A percentile compares a stretch with the other conserved stretches of the same genome.
phyloP scores from a whole-genome alignment of 2,888 invertebrate species.

The Sthenelais limicola region DNA sequence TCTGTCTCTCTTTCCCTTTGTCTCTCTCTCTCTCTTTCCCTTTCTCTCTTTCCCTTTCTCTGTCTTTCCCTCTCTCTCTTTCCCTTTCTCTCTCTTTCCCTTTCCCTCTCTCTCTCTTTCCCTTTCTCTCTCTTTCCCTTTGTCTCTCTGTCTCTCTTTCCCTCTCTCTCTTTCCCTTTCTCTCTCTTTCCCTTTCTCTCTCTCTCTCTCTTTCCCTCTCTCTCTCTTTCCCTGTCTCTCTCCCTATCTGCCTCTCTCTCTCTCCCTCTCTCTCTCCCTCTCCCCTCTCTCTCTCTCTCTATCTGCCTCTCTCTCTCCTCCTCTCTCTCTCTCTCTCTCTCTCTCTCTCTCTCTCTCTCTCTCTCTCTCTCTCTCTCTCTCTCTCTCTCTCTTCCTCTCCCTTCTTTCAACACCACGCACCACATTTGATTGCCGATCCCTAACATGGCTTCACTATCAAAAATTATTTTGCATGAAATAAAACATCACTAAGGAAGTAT shows the following conservation, averaged over 20 bases:
- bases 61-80: no score
- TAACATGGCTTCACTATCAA: no score
- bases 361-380: background rate
- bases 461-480: no score
- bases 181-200: background rate
- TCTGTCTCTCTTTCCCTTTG: no score
- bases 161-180: background rate
- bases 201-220: background rate
- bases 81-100: no score
- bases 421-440: no score
- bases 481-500: no score
- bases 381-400: no score
- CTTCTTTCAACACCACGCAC: no score
- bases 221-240: background rate
- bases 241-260: background rate
- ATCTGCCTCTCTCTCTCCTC: background rate
- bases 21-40: no score
- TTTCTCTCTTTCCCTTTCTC: no score
- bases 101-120: background rate
- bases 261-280: background rate
- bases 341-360: background rate
- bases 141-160: background rate
- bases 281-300: background rate
- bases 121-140: background rate
- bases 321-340: background rate